Base-by-base conservation (phyloP, 1,140 invertebrate genomes). In the Acromyrmex charruanus region DNA sequence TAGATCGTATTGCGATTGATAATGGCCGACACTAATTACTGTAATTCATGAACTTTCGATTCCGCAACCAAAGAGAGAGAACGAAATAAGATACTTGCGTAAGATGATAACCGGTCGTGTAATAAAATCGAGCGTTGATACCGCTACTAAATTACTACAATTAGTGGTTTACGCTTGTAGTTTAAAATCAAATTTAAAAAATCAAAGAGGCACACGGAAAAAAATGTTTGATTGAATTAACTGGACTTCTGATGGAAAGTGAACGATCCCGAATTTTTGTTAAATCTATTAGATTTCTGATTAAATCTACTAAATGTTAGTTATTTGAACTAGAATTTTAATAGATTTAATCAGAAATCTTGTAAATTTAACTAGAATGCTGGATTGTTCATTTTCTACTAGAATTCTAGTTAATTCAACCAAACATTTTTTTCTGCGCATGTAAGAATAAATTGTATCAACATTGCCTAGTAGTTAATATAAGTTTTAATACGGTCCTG, bases 1-100 rank as follows among this genome's bases (percentile, higher is more conserved):
- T 61, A 51, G 69, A 84, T 84, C 80, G 28, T 74, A 84, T 84
- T 74, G 55, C 80, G 55, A 84, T 84, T 84, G 69, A 74, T 84
- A 84, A 84, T 55, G 69, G 58, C 39, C 55, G 44, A 16, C 69
- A 28, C 4, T 84, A 84, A 84, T 84, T 84, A 75, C 80, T n/a
- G 55, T 84, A 61, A 84, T 84, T 44, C 55, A 28, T 35, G 53
- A 72, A 82, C 53, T 74, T 75, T 28, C 39, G 55, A 75, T 61
- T 49, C 14, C 44, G 51, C 18, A 16, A 39, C 1, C 2, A 71
- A 71, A 14, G 12, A n/a, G 28, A 25, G 21, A 53, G 4, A n/a
- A 35, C 12, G 25, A 63, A 74, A 84, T 51, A 35, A n/a, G 16
- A 49, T 51, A 51, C 39, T 49, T 49, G 44, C 80, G 28, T 12